Evolutionary conservation across 2,113 vertebrate genomes (phyloP).

Genomic region (Macquaria ambigua): DNA sequence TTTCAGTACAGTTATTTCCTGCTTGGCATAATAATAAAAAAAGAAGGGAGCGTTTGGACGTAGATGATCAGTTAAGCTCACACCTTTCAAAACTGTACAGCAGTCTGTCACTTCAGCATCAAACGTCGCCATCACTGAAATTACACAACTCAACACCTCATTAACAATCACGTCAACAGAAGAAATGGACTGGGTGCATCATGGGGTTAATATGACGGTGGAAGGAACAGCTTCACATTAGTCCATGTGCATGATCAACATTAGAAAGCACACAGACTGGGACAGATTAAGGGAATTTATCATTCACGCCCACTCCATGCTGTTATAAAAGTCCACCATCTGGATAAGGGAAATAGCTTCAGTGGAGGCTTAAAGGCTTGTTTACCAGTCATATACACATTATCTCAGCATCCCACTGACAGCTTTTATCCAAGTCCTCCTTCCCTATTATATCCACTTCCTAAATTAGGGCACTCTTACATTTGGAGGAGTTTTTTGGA

Average conservation of each 20-base stretch:
- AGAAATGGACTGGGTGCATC: conserved; percentile 2
- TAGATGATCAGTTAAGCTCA: background rate
- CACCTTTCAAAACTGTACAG: background rate
- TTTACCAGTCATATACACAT: conserved; percentile 37
- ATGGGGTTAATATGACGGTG: background rate
- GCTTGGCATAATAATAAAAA: background rate
- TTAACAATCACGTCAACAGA: background rate
- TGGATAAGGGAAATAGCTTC: conserved; percentile 51
- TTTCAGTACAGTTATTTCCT: background rate
- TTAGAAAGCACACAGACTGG: conserved; percentile 46
- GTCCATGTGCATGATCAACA: conserved; percentile 28
- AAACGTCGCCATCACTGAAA: conserved; percentile 8
- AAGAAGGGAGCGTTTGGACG: background rate
- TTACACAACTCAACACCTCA: conserved; percentile 1
- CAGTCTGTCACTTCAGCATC: background rate
- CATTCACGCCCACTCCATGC: conserved; percentile 56
- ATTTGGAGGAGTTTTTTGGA: background rate
- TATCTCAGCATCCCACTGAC: conserved; percentile 12
- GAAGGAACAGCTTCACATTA: conserved; percentile 33
- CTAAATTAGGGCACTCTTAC: background rate
- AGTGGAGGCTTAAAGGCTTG: conserved; percentile 48
- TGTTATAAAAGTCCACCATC: conserved; percentile 60
- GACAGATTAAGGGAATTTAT: conserved; percentile 66
- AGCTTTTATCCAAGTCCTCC: background rate
- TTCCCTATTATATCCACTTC: background rate